phyloP scores from a whole-genome alignment of 2,113 vertebrate species.

The Indicator indicator region DNA sequence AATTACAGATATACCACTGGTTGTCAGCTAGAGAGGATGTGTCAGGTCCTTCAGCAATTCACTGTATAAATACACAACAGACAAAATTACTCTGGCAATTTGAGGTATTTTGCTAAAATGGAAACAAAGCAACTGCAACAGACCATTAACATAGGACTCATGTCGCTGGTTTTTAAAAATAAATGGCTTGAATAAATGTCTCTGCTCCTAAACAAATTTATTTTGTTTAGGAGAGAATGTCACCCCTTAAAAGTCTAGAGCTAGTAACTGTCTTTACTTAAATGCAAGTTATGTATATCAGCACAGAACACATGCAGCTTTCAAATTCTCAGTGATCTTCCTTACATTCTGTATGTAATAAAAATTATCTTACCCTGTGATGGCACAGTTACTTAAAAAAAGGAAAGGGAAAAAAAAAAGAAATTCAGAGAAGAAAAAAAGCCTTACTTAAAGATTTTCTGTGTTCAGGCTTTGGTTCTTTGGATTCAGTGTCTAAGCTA shows the following conservation, averaged over 20 bases:
- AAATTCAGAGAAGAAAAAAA: constrained; percentile 31
- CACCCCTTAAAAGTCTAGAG: constrained; percentile 48
- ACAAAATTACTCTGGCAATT: constrained; percentile 59
- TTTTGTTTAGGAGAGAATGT: constrained; percentile 60
- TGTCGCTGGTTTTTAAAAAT: constrained; percentile 69
- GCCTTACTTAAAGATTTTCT: constrained; percentile 88
- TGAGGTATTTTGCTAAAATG: constrained; percentile 61
- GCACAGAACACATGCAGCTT: constrained; percentile 44
- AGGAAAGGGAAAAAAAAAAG: not conserved
- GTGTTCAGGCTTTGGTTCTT: constrained; percentile 85
- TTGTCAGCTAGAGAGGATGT: not conserved
- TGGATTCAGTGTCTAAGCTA: constrained; percentile 76
- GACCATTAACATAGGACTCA: constrained; percentile 46
- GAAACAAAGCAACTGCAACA: constrained; percentile 66
- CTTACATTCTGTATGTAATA: constrained; percentile 32
- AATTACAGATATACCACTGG: constrained; percentile 1
- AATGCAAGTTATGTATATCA: constrained; percentile 66
- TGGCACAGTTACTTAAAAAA: constrained; percentile 40
- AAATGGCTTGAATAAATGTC: constrained; percentile 59
- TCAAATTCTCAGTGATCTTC: constrained; percentile 52
- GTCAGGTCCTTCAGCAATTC: constrained; percentile 33
- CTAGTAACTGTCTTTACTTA: constrained; percentile 64
- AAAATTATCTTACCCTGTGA: constrained; percentile 52
- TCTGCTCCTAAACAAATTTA: constrained; percentile 56
- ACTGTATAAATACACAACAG: constrained; percentile 49